Percentiles rank a stretch among this genome's conserved stretches.
Evolutionary conservation across 2,888 invertebrate species (phyloP).

Genomic region (Lamproptera curius): DNA sequence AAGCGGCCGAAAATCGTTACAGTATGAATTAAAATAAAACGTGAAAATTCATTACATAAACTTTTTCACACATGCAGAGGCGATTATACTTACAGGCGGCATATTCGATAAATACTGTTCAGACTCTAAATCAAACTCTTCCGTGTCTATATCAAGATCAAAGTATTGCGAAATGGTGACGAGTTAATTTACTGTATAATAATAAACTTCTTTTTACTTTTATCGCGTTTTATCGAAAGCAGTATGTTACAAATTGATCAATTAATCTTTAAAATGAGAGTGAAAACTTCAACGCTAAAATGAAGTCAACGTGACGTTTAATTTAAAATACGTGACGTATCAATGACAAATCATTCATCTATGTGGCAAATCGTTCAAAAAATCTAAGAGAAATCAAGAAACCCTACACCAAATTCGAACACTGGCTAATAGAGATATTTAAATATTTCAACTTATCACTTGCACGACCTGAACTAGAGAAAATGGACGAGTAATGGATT

Average conservation of each 20-base stretch:
- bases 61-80: too few species aligned
- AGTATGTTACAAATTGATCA: neutral
- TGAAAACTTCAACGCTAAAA: neutral
- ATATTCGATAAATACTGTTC: conserved; percentile 19
- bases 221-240: neutral
- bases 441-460: neutral
- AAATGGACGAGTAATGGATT: neutral
- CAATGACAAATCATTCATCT: conserved; percentile 22
- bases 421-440: neutral
- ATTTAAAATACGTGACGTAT: neutral
- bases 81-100: conserved; percentile 23
- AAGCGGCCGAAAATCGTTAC: too few species aligned
- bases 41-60: too few species aligned
- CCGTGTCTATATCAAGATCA: too few species aligned
- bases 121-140: too few species aligned
- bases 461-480: neutral
- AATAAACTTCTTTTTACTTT: neutral
- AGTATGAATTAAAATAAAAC: too few species aligned
- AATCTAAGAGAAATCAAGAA: neutral
- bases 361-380: conserved; percentile 26
- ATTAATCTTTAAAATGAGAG: neutral
- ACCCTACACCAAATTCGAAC: neutral
- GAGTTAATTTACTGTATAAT: neutral
- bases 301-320: conserved; percentile 18
- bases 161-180: neutral